Evolutionary conservation across 2,888 invertebrate genomes (phyloP), one percentile per base, ranked within the genome.

Genomic region (Myopa testacea): DNA sequence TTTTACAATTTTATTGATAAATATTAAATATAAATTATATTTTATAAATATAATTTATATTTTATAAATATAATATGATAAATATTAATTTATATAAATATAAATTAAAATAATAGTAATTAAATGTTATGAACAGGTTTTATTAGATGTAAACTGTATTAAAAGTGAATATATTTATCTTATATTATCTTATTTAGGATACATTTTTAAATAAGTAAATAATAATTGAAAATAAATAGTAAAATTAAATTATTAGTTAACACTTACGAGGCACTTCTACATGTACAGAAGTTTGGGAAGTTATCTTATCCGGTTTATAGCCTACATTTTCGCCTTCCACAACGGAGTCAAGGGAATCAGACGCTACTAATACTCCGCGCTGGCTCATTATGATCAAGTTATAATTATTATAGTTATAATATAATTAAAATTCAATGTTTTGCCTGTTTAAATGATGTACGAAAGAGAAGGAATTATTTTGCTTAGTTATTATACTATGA

Each of bases 331-430:
- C 37, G 16, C 19, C 74, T 14, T 62, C 65, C 4, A 63, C 40
- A 78, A 72, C 14, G 68, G 80, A 10, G 19, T 71, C 71, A 2
- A 78, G 77, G n/a, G 82, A 81, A 79, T 82, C 74, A 52, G 65
- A 37, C 34, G 74, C 45, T 40, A 78, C 81, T 69, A 83, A 80
- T 78, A 82, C 81, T 76, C 84, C 84, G 34, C 84, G 84, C 62
- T 82, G 79, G 80, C 84, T 84, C 84, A 84, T 84, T 72, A 19
- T 72, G 40, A 5, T 50, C 19, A 69, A 45, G 34, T 26, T 26
- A 26, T 26, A 60, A 60, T 60, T 60, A 34, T 63, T 63, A 1
- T 3, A 12, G 4, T 4, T 5, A 37, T 5, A 26, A 37, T 63
- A 63, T 14, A 26, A 37, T 4, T 14, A 14, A 1, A 4, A 26